Evolutionary conservation across 2,888 invertebrate genomes (phyloP), one percentile per base, ranked within the genome.

Genomic region (Acleris laterana): DNA sequence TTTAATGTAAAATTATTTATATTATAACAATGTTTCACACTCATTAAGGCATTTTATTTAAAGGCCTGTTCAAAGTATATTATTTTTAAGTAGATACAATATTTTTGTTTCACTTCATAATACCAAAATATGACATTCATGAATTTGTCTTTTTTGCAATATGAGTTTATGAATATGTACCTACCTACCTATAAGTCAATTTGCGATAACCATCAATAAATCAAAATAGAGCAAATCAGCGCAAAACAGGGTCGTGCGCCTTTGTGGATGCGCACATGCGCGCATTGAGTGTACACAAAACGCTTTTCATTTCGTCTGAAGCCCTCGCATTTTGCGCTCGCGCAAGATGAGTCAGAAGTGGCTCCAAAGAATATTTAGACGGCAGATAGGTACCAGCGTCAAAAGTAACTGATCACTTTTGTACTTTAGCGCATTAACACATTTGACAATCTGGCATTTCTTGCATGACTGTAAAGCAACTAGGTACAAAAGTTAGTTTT

Each of bases 301-400:
- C 85, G 90, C 92, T 90, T 93, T 93, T 92, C 88, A 91, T 90
- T 89, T 87, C 87, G 72, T 87, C 87, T 88, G 81, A 90, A 88
- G 85, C 87, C 82, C 79, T 80, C 72, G 79, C 77, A 74, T 76
- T 76, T 74, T 76, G 75, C 76, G 78, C 79, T 79, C 82, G 77
- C 80, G 79, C 77, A 77, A 73, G 77, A 79, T 75, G 75, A 75
- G 63, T 75, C 73, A 75, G 67, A 68, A 51, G 78, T 79, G 76
- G 73, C 78, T 79, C 78, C 81, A 81, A 76, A 71, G 70, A 68
- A 49, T 51, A 67, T 44, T 9, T 4, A 3, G 50, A 16, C 9
- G 25, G 25, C 20, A 61, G 65, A 61, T 20, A 32, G 5, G 25
- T 25, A 5, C 25, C 11, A 32, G 11, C 13, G 9, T 38, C 11